Evolutionary conservation across 1,140 invertebrate genomes (phyloP), one percentile per base, ranked within the genome.

Genomic region (Hyphantria cunea): DNA sequence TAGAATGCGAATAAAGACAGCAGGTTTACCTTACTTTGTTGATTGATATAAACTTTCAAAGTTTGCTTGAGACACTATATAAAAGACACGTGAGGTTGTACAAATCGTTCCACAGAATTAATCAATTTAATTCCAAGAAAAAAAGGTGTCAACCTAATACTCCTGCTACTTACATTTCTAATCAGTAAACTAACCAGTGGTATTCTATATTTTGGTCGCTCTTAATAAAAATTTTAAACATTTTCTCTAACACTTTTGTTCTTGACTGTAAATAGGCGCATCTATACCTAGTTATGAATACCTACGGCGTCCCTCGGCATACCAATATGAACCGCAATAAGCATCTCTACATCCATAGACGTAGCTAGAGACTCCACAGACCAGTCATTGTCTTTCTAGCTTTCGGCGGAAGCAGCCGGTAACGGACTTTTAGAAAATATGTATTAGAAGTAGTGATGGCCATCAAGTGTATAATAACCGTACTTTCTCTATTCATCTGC

Each of bases 401-500:
- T 37, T 11, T 11, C 13, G 45, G 25, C 0, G 41, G 6, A 31
- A 10, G 15, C 55, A 33, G 17, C 44, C 33, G 11, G 33, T 31
- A 6, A 47, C 0, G 1, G 31, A 34, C n/a, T n/a, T 15, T 32
- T 25, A 31, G 17, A 33, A 17, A 25, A 32, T 12, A 56, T 56
- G 54, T 45, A 8, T 31, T 47, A 56, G 15, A 47, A 11, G 6
- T 44, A 37, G 68, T 37, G 33, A 76, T 78, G 76, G 59, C 44
- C 10, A 41, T 42, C 0, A 78, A 74, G 12, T 61, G 48, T 50
- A 50, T 74, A 11, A n/a, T 68, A 13, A 34, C 52, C 6, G 32
- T 78, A 39, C 39, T 79, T 6, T 63, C 60, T 6, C 34, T 65
- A 9, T 66, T 80, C 25, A 70, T 80, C 59, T 72, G 53, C 72